Evolutionary conservation across 2,797 vertebrate species (phyloP).

Genomic region (Bucorvus abyssinicus): DNA sequence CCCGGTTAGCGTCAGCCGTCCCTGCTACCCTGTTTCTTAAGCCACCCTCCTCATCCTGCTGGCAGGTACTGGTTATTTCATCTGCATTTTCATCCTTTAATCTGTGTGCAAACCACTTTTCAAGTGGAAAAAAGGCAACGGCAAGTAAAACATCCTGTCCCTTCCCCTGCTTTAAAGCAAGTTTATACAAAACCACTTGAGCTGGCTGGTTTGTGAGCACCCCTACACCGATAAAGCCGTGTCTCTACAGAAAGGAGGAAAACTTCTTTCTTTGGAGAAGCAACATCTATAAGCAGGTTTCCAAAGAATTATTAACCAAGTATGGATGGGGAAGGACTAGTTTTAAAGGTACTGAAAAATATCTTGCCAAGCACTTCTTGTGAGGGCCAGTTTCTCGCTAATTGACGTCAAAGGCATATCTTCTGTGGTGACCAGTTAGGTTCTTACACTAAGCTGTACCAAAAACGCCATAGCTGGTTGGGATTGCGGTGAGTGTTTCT

Average conservation of each 20-base stretch:
- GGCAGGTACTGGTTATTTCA: neutral
- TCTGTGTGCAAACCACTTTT: neutral
- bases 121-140: neutral
- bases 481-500: neutral
- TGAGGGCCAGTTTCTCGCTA: neutral
- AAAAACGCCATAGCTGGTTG: neutral
- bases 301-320: neutral
- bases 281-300: neutral
- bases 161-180: neutral
- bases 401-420: neutral
- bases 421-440: neutral
- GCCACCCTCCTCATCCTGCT: neutral
- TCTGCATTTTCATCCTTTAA: neutral
- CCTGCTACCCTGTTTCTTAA: neutral
- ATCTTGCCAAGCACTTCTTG: neutral
- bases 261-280: neutral
- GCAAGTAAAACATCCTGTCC: neutral
- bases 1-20: neutral
- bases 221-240: neutral
- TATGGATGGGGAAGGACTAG: neutral
- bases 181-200: neutral
- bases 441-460: neutral
- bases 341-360: neutral
- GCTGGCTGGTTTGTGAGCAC: neutral
- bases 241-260: neutral